Evolutionary conservation across 2,797 vertebrate genomes (phyloP), one percentile per base, ranked within the genome.

Genomic region (Agapornis canus): DNA sequence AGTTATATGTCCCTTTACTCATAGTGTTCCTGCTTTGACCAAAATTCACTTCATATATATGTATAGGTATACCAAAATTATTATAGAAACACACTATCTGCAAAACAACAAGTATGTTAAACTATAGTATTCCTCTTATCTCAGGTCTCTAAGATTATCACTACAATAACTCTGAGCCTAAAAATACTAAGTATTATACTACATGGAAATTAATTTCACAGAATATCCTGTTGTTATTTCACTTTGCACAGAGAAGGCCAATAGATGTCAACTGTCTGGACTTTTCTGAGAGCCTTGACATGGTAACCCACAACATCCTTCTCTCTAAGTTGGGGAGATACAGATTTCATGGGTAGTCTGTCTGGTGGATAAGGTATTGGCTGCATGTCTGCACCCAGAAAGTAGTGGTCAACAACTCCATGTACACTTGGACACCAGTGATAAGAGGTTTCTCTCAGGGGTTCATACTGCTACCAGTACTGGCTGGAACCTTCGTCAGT

Each of bases 351-450:
- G 25, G 3, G 3, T 27, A 5, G 22, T 5, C 12, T 31, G 0
- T 43, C 20, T 0, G 2, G 19, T 64, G 19, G 6, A 13, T 29
- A 17, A 72, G 42, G 27, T 69, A 59, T 18, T 57, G 14, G 6
- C 6, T 54, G 39, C 12, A 27, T 45, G 13, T 11, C 4, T 32
- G 4, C 8, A 23, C 39, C 10, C 39, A 43, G n/a, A 84, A 6
- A 2, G 13, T 2, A 20, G 11, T 18, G 18, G 21, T 52, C 37
- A 57, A 15, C 1, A 2, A 10, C 7, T 40, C 6, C 3, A 2
- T 6, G 6, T 23, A 13, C 2, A 1, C 5, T n/a, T 25, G 49
- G 37, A 61, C 6, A 49, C 5, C 1, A 2, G 13, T 2, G 17
- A 32, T 1, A 8, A 68, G 9, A 26, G 31, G 7, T 39, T 26